phyloP scores from a whole-genome alignment of 2,797 vertebrate species.

The Pseudochirops corinnae region DNA sequence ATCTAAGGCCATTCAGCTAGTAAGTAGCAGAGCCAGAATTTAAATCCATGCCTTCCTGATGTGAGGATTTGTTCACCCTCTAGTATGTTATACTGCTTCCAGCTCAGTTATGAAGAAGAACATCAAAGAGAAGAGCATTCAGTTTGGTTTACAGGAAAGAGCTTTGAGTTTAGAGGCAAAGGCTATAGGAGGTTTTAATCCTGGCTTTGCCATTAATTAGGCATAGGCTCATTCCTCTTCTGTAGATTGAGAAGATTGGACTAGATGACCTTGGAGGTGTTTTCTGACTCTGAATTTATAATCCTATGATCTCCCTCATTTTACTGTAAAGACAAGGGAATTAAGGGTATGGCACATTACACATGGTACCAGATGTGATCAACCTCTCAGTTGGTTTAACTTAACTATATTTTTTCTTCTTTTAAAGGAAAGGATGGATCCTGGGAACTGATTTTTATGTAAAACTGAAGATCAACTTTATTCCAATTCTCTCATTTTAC shows the following conservation, averaged over 20 bases:
- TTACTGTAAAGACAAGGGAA: not conserved
- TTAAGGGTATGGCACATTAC: not conserved
- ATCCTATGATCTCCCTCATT: not conserved
- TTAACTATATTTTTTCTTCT: not conserved
- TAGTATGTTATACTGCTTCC: not conserved
- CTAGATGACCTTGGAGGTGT: not conserved
- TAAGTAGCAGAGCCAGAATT: not conserved
- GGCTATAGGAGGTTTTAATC: not conserved
- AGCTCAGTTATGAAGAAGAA: not conserved
- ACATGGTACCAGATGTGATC: not conserved
- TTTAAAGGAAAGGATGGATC: not conserved
- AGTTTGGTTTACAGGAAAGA: not conserved
- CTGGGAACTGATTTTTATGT: not conserved
- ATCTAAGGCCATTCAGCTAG: not conserved
- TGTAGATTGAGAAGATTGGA: not conserved
- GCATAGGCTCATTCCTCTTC: not conserved
- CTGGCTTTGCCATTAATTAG: not conserved
- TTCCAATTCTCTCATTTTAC: not conserved
- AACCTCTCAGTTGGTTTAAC: not conserved
- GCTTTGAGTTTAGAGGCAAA: not conserved
- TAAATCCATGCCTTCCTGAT: not conserved
- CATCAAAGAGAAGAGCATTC: not conserved
- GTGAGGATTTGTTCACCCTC: not conserved
- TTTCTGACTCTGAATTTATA: not conserved
- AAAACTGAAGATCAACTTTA: not conserved